Evolutionary conservation across 2,888 invertebrate species (phyloP), one percentile per base, ranked within the genome.

Genomic region (Pseudococcus longispinus): DNA sequence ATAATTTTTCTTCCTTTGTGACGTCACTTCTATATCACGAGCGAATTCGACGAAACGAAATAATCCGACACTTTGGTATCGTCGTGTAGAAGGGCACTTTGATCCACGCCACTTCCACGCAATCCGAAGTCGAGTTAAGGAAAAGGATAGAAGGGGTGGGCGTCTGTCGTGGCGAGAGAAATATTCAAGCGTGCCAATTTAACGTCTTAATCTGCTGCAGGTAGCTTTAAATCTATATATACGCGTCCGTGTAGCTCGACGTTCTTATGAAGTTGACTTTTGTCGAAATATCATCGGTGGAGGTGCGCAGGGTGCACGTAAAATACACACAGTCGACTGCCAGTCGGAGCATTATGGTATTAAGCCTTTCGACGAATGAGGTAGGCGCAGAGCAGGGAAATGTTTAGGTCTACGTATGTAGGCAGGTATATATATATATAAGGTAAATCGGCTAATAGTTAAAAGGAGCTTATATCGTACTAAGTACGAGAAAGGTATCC

Each of bases 381-480:
- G 60, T 23, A 23, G 9, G 51, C 2, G 11, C 6, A 60, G 60
- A 11, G 23, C 1, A 23, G 51, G 6, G 20, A 2, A 23, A 60
- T 2, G n/a, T 51, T 11, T 8, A 46, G 51, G 51, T 51, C n/a
- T n/a, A 18, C 1, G n/a, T 51, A 13, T 46, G 44, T 15, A 46
- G 15, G 44, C 6, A 51, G 51, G n/a, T 51, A 11, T 2, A 46
- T 6, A 46, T 6, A 6, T 46, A 2, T 46, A 2, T 6, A 51
- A n/a, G n/a, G n/a, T n/a, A n/a, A 60, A 60, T 60, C 60, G 60
- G 60, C 60, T 60, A 60, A 60, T 60, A 60, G 60, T 60, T 60
- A 23, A 60, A 60, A 60, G 60, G 11, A 60, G 60, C 60, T 60
- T 60, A 60, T 60, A 15, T 60, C 44, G 13, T 46, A 46, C 44